A percentile compares a stretch with the other conserved stretches of the same genome.
These are phyloP conservation scores for Leptopterna dolabrata DNA, from an alignment of 2,888 invertebrate genomes.

Conservation along the genomic window DNA sequence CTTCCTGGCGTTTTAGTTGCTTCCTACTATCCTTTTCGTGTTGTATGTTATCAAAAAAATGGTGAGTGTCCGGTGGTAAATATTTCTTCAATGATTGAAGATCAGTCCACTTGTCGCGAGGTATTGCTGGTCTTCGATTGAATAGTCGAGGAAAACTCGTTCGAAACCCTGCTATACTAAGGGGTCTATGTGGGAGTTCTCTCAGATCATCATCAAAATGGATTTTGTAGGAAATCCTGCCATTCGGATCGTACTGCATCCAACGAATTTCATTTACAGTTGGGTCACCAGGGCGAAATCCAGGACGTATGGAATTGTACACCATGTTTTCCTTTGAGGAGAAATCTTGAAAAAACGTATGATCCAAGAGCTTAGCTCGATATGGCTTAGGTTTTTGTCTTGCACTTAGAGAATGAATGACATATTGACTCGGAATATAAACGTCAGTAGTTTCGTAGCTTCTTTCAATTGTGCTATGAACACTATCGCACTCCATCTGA, in stretches of 20 bases:
- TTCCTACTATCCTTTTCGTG: background rate
- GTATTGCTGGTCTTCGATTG: background rate
- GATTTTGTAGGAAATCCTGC: slow-evolving; percentile 42
- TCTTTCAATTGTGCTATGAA: background rate
- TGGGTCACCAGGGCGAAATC: slow-evolving; percentile 35
- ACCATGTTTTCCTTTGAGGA: slow-evolving; percentile 17
- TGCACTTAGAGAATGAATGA: slow-evolving; percentile 38
- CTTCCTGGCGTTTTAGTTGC: background rate
- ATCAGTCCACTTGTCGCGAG: background rate
- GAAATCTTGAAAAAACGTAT: slow-evolving; percentile 55
- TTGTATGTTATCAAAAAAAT: background rate
- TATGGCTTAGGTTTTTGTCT: slow-evolving; percentile 49
- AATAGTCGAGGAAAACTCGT: background rate
- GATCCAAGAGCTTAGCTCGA: slow-evolving; percentile 39
- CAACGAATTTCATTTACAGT: slow-evolving; percentile 37
- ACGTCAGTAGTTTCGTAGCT: background rate
- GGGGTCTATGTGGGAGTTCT: background rate
- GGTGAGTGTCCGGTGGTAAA: slow-evolving; percentile 61
- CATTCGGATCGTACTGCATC: slow-evolving; percentile 35
- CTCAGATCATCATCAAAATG: slow-evolving; percentile 32
- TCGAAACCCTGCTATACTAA: background rate
- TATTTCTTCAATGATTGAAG: slow-evolving; percentile 63
- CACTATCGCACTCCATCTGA: slow-evolving; percentile 30
- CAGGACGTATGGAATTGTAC: slow-evolving; percentile 48
- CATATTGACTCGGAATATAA: slow-evolving; percentile 41